Evolutionary conservation across 2,888 invertebrate species (phyloP).

Genomic region (Alsophila aescularia): DNA sequence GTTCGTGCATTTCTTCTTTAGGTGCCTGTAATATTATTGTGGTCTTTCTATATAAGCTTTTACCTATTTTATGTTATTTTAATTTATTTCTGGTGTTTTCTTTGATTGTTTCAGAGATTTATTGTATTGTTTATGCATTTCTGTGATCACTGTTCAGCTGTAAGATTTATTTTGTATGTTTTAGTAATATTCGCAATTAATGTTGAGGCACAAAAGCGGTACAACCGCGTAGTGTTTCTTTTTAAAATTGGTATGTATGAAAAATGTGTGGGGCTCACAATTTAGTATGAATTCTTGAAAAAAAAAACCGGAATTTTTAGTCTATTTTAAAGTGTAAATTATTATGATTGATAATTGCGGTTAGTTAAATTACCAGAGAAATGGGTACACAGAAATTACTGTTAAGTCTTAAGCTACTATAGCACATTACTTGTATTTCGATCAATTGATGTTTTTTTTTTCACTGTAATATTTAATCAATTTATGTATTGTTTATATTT

Average conservation of each 20-base stretch:
- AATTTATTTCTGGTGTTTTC: constrained; percentile 57
- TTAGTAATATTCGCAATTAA: constrained; percentile 48
- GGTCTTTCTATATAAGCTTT: too few relatives aligned
- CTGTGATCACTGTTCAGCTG: constrained; percentile 75
- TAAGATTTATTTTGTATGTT: constrained; percentile 65
- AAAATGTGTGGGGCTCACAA: constrained; percentile 13
- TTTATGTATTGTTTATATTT: too few relatives aligned
- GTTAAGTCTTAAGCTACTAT: not conserved
- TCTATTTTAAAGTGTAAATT: constrained; percentile 10
- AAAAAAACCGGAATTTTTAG: not conserved
- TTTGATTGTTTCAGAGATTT: constrained; percentile 61
- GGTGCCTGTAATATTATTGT: too few relatives aligned
- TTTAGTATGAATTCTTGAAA: not conserved
- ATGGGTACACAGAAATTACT: constrained; percentile 13
- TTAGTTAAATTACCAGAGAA: not conserved
- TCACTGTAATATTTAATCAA: too few relatives aligned
- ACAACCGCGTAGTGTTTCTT: constrained; percentile 13
- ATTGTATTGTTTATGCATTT: constrained; percentile 74
- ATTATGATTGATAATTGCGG: not conserved
- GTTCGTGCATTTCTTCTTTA: too few relatives aligned
- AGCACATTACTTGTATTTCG: too few relatives aligned
- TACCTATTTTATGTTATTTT: constrained; percentile 45
- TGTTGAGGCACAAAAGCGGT: constrained; percentile 63
- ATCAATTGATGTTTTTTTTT: too few relatives aligned
- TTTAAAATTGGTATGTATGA: constrained; percentile 27